Evolutionary conservation across 2,113 vertebrate genomes (phyloP).

Genomic region (Notothenia rossii): DNA sequence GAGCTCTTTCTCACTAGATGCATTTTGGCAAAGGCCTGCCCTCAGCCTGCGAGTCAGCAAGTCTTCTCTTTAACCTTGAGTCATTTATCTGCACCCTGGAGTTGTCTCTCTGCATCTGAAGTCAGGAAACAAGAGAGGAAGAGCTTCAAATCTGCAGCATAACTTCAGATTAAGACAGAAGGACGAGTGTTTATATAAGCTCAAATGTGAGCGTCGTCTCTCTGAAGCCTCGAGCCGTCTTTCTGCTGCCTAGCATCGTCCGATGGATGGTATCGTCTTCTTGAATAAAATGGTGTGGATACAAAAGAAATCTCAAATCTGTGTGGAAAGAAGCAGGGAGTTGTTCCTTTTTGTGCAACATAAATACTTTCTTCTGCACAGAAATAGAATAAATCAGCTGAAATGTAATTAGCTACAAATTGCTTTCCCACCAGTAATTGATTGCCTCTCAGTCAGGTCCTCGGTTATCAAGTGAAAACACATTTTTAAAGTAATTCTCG

Average conservation of each 20-base stretch:
- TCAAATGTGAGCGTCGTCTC: background rate
- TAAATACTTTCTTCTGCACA: background rate
- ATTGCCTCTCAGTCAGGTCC: conserved; percentile 31
- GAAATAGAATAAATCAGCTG: background rate
- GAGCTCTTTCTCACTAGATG: conserved; percentile 57
- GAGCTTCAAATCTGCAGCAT: conserved; percentile 21
- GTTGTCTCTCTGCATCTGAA: conserved; percentile 42
- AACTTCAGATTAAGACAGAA: conserved; percentile 14
- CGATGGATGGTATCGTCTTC: no score
- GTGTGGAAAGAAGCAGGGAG: background rate
- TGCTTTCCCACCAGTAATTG: conserved; percentile 17
- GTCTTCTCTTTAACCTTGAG: background rate
- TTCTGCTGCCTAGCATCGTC: no score
- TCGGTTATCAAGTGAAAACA: conserved; percentile 44
- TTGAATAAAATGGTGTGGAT: background rate
- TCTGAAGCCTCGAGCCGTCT: no score
- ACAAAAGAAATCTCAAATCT: background rate
- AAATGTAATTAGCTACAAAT: conserved; percentile 13
- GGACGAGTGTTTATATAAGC: conserved; percentile 39
- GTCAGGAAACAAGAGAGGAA: conserved; percentile 34
- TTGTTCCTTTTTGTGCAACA: background rate
- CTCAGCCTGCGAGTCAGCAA: conserved; percentile 43
- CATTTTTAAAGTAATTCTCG: conserved; percentile 12
- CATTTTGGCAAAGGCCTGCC: conserved; percentile 62
- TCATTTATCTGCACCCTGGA: conserved; percentile 1